Evolutionary conservation across 2,113 vertebrate species (phyloP).

Genomic region (Onychostruthus taczanowskii): DNA sequence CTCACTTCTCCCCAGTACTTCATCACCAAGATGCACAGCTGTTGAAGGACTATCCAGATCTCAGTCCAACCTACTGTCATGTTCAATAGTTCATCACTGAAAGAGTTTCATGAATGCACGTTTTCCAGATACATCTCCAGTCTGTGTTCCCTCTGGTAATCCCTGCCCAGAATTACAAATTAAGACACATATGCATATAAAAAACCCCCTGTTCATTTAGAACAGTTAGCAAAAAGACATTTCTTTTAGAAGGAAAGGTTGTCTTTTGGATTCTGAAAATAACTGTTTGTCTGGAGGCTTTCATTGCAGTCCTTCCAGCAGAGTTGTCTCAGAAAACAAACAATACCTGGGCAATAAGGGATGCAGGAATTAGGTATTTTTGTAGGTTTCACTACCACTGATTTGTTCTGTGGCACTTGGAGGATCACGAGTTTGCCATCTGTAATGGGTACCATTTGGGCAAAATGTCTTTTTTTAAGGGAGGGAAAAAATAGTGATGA

Average conservation of each 20-base stretch:
- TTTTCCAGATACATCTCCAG: constrained; percentile 9
- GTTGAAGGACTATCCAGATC: constrained; percentile 63
- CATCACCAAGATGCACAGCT: constrained; percentile 56
- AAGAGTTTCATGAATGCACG: neutral
- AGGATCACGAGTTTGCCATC: neutral
- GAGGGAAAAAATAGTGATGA: neutral
- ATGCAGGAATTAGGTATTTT: neutral
- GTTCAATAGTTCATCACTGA: constrained; percentile 44
- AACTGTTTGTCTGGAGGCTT: neutral
- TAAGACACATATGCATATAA: neutral
- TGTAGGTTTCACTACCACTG: neutral
- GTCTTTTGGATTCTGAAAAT: neutral
- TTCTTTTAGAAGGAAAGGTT: neutral
- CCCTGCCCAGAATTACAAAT: constrained; percentile 6
- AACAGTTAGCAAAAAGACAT: neutral
- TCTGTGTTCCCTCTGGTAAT: constrained; percentile 13
- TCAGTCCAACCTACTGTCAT: constrained; percentile 55
- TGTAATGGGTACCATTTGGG: neutral
- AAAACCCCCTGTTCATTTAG: neutral
- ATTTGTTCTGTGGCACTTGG: neutral
- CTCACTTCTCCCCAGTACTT: constrained; percentile 49
- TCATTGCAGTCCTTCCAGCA: neutral
- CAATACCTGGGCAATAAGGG: neutral
- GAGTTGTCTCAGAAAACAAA: neutral
- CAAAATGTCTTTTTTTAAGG: neutral